phyloP scores from a whole-genome alignment of 2,888 invertebrate genomes.

The Leptinotarsa rubiginosa region DNA sequence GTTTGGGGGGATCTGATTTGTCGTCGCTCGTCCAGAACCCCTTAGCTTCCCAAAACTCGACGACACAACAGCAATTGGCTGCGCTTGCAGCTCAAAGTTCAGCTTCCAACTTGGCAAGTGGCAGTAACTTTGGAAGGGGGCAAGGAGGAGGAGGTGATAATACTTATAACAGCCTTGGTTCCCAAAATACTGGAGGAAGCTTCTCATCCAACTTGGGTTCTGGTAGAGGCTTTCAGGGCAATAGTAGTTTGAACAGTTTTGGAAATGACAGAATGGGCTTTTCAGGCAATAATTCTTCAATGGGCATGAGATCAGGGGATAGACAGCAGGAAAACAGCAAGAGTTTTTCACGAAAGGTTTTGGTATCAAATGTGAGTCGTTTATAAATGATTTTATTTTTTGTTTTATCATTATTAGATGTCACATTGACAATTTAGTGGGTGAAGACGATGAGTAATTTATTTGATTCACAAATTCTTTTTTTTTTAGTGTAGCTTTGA shows the following conservation, averaged over 20 bases:
- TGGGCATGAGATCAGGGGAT: slow-evolving; percentile 23
- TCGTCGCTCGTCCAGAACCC: slow-evolving; percentile 42
- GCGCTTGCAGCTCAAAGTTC: slow-evolving; percentile 32
- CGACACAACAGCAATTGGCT: slow-evolving; percentile 34
- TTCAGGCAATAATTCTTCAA: slow-evolving; percentile 7
- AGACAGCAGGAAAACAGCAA: slow-evolving; percentile 27
- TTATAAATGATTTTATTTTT: slow-evolving; percentile 5
- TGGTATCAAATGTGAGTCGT: slow-evolving; percentile 39
- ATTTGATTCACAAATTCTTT: too few species aligned
- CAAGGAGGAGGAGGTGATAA: slow-evolving; percentile 38
- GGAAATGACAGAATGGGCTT: slow-evolving; percentile 25
- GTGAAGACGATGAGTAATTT: too few species aligned
- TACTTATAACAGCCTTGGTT: slow-evolving; percentile 18
- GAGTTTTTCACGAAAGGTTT: slow-evolving; percentile 41
- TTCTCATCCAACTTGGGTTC: slow-evolving; percentile 22
- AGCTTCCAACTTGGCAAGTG: neutral
- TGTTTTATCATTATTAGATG: neutral
- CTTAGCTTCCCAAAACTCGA: slow-evolving; percentile 28
- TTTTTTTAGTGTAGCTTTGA: too few species aligned
- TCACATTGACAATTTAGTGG: too few species aligned
- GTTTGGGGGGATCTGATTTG: slow-evolving; percentile 39
- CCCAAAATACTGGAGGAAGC: slow-evolving; percentile 6
- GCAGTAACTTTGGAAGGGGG: slow-evolving; percentile 30
- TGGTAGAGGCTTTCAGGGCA: slow-evolving; percentile 30
- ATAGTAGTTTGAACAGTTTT: slow-evolving; percentile 43